Evolutionary conservation across 1,140 invertebrate species (phyloP), one percentile per base, ranked within the genome.

Genomic region (Nasonia giraulti): DNA sequence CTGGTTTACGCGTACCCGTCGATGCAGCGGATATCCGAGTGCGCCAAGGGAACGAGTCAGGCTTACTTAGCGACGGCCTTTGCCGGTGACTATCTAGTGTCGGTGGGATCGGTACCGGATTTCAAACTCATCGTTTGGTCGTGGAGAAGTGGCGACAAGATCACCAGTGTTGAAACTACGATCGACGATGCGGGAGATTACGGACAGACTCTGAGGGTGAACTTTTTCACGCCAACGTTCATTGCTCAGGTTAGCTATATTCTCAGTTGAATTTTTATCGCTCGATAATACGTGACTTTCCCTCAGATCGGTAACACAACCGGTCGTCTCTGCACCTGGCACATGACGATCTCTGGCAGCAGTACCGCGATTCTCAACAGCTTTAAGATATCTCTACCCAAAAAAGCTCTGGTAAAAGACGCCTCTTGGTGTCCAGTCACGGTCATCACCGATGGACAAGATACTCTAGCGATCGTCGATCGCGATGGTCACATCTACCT

Each of bases 121-220:
- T 93, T 90, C 85, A 17, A 75, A 1, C 55, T 93, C 31, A 90
- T 85, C 14, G 55, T 93, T 7, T 93, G 93, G 93, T 88, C 82
- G 2, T 93, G 93, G 93, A 91, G 89, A 88, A 93, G 87, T 0
- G 92, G 91, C 0, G 86, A 89, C 20, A 91, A 90, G 71, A 80
- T 93, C 1, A 55, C 44, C 8, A 76, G 69, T 0, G 79, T 90
- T 2, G 31, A 86, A 6, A 92, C 92, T 0, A 7, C 17, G 0
- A 88, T 93, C n/a, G 82, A 79, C 0, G 91, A 92, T 80, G 40
- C 86, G 0, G 82, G 86, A 44, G 12, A 31, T 50, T 80, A 89
- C 33, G 89, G 87, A 7, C 91, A 92, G 79, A 83, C 81, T 2
- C 80, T 93, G 0, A 87, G 81, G 20, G 80, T 89, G 7, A 89